phyloP scores from a whole-genome alignment of 2,797 vertebrate species.

The Columba guinea region DNA sequence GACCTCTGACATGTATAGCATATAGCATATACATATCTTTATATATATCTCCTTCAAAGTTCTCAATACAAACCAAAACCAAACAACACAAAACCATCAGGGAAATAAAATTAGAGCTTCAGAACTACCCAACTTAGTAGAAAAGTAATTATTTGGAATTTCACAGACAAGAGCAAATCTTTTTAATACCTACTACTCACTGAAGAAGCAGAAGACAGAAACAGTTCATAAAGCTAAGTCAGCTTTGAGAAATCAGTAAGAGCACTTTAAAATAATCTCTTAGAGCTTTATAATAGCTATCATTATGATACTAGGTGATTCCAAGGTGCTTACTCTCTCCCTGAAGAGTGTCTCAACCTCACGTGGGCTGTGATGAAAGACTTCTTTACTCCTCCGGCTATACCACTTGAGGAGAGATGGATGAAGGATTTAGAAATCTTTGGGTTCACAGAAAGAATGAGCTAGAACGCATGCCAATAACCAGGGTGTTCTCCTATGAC shows the following conservation, averaged over 20 bases:
- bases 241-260: background rate
- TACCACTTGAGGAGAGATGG: background rate
- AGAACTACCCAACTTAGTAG: background rate
- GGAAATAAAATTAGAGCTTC: background rate
- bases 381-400: background rate
- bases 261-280: background rate
- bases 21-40: background rate
- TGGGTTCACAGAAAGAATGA: background rate
- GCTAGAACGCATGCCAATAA: background rate
- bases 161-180: background rate
- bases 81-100: background rate
- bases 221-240: background rate
- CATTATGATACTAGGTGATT: background rate
- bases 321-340: background rate
- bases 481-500: background rate
- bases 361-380: background rate
- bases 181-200: background rate
- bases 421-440: background rate
- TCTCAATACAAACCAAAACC: background rate
- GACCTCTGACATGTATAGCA: background rate
- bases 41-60: background rate
- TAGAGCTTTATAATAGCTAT: background rate
- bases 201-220: background rate
- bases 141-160: background rate
- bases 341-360: background rate